Evolutionary conservation across 2,888 invertebrate species (phyloP).

Genomic region (Myopa testacea): DNA sequence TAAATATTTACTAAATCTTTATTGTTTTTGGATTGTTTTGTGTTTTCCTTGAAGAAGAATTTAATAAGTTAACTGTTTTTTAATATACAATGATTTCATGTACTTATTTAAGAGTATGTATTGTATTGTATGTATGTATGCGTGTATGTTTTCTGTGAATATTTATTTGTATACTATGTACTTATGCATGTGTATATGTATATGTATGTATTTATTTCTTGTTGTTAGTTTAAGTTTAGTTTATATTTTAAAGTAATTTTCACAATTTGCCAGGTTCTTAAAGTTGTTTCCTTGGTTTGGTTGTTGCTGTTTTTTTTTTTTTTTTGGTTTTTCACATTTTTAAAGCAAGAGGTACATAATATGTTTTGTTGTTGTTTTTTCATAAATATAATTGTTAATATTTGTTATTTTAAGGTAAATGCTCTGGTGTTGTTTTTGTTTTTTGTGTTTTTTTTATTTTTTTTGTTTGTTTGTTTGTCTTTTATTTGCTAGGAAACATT

Average conservation of each 20-base stretch:
- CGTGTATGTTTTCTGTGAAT: conserved; percentile 4
- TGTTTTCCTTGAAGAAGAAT: background rate
- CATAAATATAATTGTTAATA: conserved; percentile 31
- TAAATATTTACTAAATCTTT: conserved; percentile 27
- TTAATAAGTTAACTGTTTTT: too few species aligned
- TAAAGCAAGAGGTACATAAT: conserved; percentile 63
- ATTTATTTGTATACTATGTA: background rate
- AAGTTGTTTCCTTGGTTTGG: conserved; percentile 42
- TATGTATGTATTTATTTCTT: conserved; percentile 16
- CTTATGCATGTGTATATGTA: conserved; percentile 22
- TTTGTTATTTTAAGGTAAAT: conserved; percentile 31
- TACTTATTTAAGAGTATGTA: background rate
- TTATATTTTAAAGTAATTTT: conserved; percentile 31
- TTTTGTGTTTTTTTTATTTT: conserved; percentile 24
- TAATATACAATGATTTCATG: too few species aligned
- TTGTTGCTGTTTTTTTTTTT: conserved; percentile 38
- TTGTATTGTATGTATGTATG: conserved; percentile 10
- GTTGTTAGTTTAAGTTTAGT: conserved; percentile 36
- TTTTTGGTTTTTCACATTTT: conserved; percentile 47
- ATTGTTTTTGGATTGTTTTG: conserved; percentile 22
- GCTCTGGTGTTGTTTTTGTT: conserved; percentile 2
- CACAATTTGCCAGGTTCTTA: background rate
- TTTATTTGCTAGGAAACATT: conserved; percentile 29
- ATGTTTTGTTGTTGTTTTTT: conserved; percentile 45
- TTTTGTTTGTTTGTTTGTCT: too few species aligned